These are phyloP conservation scores for Gallinago stenura DNA, from an alignment of 2,797 vertebrate species.

Conservation along the genomic window DNA sequence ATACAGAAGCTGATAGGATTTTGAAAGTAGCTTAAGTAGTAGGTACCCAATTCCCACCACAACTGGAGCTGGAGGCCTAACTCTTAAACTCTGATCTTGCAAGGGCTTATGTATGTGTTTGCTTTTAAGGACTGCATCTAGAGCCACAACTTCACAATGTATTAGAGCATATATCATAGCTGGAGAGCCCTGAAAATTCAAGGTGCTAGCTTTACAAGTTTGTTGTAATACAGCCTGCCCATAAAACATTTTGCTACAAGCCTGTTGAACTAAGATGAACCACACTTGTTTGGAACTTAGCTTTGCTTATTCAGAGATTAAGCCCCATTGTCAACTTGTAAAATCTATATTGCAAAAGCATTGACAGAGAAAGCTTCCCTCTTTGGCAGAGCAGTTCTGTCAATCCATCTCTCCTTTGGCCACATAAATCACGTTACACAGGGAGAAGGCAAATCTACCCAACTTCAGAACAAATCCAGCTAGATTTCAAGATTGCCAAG, in stretches of 20 bases:
- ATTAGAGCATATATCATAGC: background rate
- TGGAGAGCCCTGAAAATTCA: background rate
- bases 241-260: background rate
- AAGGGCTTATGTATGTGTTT: background rate
- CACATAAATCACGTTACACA: slow-evolving; percentile 5
- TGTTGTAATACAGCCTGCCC: background rate
- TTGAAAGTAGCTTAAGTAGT: background rate
- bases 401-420: background rate
- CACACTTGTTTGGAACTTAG: slow-evolving; percentile 17
- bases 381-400: background rate
- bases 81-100: background rate
- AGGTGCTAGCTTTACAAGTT: background rate
- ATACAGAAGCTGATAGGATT: background rate
- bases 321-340: background rate
- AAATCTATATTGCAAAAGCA: slow-evolving; percentile 12
- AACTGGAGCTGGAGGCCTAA: background rate
- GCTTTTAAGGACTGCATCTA: background rate
- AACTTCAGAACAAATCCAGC: background rate
- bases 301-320: slow-evolving; percentile 47
- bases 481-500: background rate
- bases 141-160: background rate
- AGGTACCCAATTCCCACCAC: background rate
- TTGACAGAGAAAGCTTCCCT: background rate
- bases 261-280: background rate
- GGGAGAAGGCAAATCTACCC: background rate